phyloP scores from a whole-genome alignment of 2,888 invertebrate species.

The Merodon equestris region DNA sequence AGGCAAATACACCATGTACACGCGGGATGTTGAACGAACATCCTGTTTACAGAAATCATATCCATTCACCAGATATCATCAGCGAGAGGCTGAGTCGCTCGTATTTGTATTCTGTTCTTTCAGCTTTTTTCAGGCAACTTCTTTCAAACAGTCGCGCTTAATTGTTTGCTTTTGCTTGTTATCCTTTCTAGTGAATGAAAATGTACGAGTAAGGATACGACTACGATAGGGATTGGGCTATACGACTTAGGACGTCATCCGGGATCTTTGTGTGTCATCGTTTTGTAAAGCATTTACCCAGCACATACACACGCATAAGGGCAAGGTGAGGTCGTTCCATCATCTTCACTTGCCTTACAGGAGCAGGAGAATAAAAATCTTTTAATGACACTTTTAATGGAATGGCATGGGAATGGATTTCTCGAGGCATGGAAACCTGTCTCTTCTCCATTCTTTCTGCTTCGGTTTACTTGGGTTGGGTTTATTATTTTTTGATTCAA shows the following conservation, averaged over 20 bases:
- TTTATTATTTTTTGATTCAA: constrained; percentile 31
- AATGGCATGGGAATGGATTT: constrained; percentile 30
- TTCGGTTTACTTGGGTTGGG: background rate
- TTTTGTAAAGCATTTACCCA: constrained; percentile 31
- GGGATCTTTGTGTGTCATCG: constrained; percentile 32
- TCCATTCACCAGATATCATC: no score
- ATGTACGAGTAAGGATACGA: background rate
- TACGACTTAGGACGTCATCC: constrained; percentile 41
- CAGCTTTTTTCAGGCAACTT: no score
- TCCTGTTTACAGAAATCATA: no score
- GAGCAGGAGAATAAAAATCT: constrained; percentile 44
- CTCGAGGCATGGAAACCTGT: constrained; percentile 31
- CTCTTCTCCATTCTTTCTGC: constrained; percentile 6
- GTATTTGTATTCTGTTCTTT: no score
- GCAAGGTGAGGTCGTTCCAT: background rate
- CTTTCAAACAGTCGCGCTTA: background rate
- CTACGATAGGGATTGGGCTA: background rate
- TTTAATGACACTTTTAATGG: constrained; percentile 56
- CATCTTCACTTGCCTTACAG: constrained; percentile 14
- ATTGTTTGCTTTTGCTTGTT: background rate
- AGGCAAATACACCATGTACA: no score
- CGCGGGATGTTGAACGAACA: no score
- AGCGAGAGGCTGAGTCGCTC: no score
- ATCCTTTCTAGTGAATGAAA: no score
- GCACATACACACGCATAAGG: background rate